Evolutionary conservation across 53 echinoderm and acorn worm species (phyloP).

Genomic region (Paracentrotus lividus): DNA sequence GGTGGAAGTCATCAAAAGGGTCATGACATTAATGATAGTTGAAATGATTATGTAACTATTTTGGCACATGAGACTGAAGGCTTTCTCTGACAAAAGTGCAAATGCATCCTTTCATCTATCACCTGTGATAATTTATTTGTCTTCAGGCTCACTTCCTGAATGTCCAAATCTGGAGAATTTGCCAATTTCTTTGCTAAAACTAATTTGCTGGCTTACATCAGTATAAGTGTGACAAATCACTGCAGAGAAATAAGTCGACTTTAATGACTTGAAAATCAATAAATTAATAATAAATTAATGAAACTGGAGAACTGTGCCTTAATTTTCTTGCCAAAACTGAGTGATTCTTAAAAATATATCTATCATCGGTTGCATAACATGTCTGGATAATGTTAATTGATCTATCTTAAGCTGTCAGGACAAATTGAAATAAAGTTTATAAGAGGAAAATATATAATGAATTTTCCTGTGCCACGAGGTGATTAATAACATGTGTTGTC

Average conservation of each 20-base stretch:
- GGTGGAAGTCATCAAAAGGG: not conserved
- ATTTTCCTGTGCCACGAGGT: not conserved
- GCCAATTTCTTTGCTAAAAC: too few relatives aligned
- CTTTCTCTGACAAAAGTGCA: not conserved
- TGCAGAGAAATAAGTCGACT: too few relatives aligned
- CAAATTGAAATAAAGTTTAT: not conserved
- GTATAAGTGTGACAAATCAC: too few relatives aligned
- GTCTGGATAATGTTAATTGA: not conserved
- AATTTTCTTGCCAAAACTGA: not conserved
- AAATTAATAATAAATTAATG: too few relatives aligned
- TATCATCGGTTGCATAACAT: not conserved
- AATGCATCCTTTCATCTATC: not conserved
- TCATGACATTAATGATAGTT: not conserved
- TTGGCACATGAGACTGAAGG: not conserved
- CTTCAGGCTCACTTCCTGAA: not conserved
- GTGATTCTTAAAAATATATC: not conserved
- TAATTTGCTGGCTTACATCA: too few relatives aligned
- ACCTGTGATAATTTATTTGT: not conserved
- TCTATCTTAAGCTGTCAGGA: not conserved
- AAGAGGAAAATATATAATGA: not conserved
- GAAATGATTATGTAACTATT: not conserved
- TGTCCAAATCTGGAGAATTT: not conserved
- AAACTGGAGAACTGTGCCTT: not conserved
- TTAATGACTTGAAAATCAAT: too few relatives aligned
- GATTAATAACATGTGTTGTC: not conserved